These are phyloP conservation scores for Brachionus plicatilis DNA, from an alignment of 1,140 invertebrate species.

Conservation along the genomic window DNA sequence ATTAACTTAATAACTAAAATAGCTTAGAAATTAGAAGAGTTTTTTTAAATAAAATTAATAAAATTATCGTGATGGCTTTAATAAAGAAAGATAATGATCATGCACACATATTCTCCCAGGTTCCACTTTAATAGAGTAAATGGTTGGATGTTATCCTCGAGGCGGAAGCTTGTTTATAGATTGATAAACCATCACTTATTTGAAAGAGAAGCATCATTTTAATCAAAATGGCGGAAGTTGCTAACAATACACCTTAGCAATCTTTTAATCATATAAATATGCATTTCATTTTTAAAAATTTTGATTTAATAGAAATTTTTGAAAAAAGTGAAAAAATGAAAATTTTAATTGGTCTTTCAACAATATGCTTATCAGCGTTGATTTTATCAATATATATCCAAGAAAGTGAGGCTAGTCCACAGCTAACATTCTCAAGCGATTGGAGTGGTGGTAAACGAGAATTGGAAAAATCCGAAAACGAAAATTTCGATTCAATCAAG, in stretches of 20 bases:
- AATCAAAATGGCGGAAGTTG: not conserved
- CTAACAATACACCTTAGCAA: not conserved
- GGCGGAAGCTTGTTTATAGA: not conserved
- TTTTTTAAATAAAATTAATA: not conserved
- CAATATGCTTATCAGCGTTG: not conserved
- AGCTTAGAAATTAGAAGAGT: not conserved
- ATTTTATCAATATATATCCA: not conserved
- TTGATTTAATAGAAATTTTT: not conserved
- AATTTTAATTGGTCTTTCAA: not conserved
- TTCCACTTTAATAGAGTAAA: not conserved
- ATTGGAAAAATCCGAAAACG: not conserved
- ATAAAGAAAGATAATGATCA: not conserved
- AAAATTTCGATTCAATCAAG: not conserved
- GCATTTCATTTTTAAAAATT: not conserved
- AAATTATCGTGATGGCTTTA: not conserved
- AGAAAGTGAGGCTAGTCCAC: not conserved
- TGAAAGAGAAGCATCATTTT: not conserved
- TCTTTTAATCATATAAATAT: not conserved
- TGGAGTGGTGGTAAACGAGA: constrained; percentile 38
- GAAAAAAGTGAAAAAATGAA: not conserved
- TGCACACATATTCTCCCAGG: not conserved
- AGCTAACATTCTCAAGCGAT: constrained; percentile 31
- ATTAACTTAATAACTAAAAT: not conserved
- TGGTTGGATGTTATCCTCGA: not conserved
- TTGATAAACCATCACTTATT: not conserved